A percentile compares a stretch with the other conserved stretches of the same genome.
Conservation (phyloP, 2,113 vertebrate genomes). For the Nothobranchius furzeri region DNA sequence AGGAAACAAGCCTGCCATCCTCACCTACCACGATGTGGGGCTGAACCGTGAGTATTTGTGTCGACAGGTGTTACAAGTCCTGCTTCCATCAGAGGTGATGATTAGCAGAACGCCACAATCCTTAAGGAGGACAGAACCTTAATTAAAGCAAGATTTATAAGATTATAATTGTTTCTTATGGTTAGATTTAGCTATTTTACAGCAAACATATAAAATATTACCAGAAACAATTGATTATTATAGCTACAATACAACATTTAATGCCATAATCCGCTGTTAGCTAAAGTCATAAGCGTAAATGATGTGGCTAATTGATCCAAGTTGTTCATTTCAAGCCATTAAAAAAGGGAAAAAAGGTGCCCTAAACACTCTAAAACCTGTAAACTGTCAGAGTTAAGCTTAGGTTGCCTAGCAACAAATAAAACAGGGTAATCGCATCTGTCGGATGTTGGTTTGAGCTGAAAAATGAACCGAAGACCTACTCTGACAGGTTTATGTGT, state of each 20-base stretch:
- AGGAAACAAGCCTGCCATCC: conserved; percentile 92
- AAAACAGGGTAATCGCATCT: conserved; percentile 2
- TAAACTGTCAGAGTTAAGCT: not conserved
- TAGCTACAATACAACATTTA: too few species aligned
- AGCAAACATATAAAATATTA: not conserved
- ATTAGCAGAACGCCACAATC: conserved; percentile 22
- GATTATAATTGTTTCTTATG: too few species aligned
- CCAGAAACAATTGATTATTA: not conserved
- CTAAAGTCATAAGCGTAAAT: too few species aligned
- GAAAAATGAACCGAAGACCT: not conserved
- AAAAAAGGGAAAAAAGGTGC: not conserved
- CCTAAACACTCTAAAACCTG: not conserved
- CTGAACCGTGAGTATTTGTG: conserved; percentile 90
- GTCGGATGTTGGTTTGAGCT: not conserved
- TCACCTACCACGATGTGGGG: conserved; percentile 97
- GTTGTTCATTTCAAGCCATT: not conserved
- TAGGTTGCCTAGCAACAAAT: not conserved
- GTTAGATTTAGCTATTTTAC: too few species aligned
- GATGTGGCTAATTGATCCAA: not conserved
- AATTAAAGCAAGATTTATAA: too few species aligned
- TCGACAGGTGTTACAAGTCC: conserved; percentile 31
- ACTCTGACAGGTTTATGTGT: not conserved
- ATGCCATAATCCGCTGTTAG: too few species aligned
- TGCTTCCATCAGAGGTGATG: conserved; percentile 45
- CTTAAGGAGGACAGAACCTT: too few species aligned